Evolutionary conservation across 2,888 invertebrate genomes (phyloP).

Genomic region (Erebia aethiops): DNA sequence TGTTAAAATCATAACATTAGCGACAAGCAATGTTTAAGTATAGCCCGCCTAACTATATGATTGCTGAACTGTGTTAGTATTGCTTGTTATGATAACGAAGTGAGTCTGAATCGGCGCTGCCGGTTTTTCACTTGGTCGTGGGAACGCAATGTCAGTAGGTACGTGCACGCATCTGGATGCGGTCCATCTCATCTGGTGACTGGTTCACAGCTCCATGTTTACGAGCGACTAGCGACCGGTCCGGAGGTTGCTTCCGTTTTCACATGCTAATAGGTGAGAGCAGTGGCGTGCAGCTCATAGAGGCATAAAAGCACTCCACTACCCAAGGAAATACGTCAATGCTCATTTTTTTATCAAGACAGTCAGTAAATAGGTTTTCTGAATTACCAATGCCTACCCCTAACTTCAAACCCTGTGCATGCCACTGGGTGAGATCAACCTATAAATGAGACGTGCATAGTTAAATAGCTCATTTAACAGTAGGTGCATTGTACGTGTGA

Average conservation of each 20-base stretch:
- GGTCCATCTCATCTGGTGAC: slow-evolving; percentile 56
- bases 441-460: slow-evolving; percentile 7
- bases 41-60: neutral
- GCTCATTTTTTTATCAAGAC: too few relatives aligned
- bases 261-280: slow-evolving; percentile 52
- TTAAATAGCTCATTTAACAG: neutral
- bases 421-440: slow-evolving; percentile 48
- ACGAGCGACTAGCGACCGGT: slow-evolving; percentile 47
- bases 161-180: slow-evolving; percentile 33
- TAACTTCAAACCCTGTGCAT: too few relatives aligned
- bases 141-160: slow-evolving; percentile 68
- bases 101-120: slow-evolving; percentile 52
- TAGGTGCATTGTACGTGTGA: neutral
- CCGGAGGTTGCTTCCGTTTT: slow-evolving; percentile 49
- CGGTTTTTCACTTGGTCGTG: slow-evolving; percentile 65
- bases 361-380: too few relatives aligned
- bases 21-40: too few relatives aligned
- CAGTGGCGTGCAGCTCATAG: too few relatives aligned
- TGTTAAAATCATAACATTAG: too few relatives aligned
- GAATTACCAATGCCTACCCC: too few relatives aligned
- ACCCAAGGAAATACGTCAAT: too few relatives aligned
- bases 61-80: slow-evolving; percentile 52
- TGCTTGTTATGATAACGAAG: slow-evolving; percentile 61
- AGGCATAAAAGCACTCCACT: too few relatives aligned
- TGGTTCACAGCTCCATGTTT: slow-evolving; percentile 58